phyloP scores from a whole-genome alignment of 1,140 invertebrate species.

The Drosophila azteca region DNA sequence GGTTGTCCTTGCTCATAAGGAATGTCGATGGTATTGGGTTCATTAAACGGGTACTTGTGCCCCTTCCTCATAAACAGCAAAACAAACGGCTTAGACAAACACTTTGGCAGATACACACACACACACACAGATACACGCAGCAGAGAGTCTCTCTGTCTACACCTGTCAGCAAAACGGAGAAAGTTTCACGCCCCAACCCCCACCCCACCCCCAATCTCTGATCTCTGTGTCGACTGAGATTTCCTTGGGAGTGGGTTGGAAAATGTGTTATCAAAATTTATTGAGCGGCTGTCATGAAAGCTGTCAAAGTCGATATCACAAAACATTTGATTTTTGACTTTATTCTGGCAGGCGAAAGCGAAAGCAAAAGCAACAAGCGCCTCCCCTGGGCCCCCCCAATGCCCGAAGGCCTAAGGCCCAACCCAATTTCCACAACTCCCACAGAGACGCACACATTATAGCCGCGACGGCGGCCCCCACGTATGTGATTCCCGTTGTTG shows the following conservation, averaged over 20 bases:
- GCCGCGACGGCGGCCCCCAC: constrained; percentile 25
- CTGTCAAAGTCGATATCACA: constrained; percentile 82
- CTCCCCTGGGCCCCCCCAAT: constrained; percentile 7
- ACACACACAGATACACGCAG: neutral
- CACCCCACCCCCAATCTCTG: neutral
- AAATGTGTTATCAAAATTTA: constrained; percentile 78
- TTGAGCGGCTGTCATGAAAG: constrained; percentile 81
- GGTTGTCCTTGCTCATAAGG: no score
- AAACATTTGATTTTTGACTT: constrained; percentile 83
- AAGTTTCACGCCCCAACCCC: constrained; percentile 26
- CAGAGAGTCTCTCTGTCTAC: constrained; percentile 22
- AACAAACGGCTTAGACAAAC: neutral
- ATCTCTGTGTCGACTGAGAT: constrained; percentile 48
- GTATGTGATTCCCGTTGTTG: constrained; percentile 58
- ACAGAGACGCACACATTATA: constrained; percentile 52
- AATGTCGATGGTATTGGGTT: constrained; percentile 35
- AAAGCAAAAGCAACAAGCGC: constrained; percentile 58
- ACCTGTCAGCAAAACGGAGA: constrained; percentile 63
- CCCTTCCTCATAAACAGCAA: no score
- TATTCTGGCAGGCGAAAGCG: constrained; percentile 61
- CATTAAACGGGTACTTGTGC: constrained; percentile 8
- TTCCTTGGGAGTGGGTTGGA: constrained; percentile 45
- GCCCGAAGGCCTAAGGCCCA: constrained; percentile 21
- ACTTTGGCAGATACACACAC: neutral
- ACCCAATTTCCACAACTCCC: constrained; percentile 18